A percentile compares a stretch with the other conserved stretches of the same genome.
phyloP scores from a whole-genome alignment of 2,888 invertebrate species.

The Agonopterix heracliana region DNA sequence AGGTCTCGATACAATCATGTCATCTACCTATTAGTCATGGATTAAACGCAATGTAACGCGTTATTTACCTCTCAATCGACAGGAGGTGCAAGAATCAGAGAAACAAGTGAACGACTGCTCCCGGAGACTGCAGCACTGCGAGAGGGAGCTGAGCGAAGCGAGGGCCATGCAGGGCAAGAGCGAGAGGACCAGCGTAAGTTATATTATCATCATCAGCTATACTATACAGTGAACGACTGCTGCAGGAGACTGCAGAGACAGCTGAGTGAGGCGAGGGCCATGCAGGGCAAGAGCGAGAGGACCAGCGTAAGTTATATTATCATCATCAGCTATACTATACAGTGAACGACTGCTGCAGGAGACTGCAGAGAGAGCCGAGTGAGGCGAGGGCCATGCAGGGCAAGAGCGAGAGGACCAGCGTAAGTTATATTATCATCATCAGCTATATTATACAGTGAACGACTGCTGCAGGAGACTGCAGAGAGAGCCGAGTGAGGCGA shows the following conservation, averaged over 20 bases:
- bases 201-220: too few relatives aligned
- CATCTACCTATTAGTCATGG: too few relatives aligned
- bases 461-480: slow-evolving; percentile 38
- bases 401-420: slow-evolving; percentile 14
- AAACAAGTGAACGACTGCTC: slow-evolving; percentile 37
- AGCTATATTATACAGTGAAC: too few relatives aligned
- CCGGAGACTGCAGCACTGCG: slow-evolving; percentile 39
- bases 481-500: slow-evolving; percentile 38
- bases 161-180: slow-evolving; percentile 34
- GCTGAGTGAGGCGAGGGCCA: slow-evolving; percentile 37
- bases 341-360: slow-evolving; percentile 33
- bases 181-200: slow-evolving; percentile 8
- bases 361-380: slow-evolving; percentile 37
- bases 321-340: too few relatives aligned
- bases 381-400: slow-evolving; percentile 42
- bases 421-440: background rate
- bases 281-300: slow-evolving; percentile 29
- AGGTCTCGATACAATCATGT: too few relatives aligned
- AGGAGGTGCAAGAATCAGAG: slow-evolving; percentile 48
- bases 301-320: background rate
- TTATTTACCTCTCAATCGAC: background rate
- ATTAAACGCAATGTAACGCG: too few relatives aligned
- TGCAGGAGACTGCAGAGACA: slow-evolving; percentile 35
- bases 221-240: slow-evolving; percentile 37
- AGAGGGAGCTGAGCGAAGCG: slow-evolving; percentile 42